Percentiles rank a stretch among this genome's conserved stretches.
These are phyloP conservation scores for Pelmatolapia mariae DNA, from an alignment of 2,113 vertebrate genomes.

Conservation along the genomic window DNA sequence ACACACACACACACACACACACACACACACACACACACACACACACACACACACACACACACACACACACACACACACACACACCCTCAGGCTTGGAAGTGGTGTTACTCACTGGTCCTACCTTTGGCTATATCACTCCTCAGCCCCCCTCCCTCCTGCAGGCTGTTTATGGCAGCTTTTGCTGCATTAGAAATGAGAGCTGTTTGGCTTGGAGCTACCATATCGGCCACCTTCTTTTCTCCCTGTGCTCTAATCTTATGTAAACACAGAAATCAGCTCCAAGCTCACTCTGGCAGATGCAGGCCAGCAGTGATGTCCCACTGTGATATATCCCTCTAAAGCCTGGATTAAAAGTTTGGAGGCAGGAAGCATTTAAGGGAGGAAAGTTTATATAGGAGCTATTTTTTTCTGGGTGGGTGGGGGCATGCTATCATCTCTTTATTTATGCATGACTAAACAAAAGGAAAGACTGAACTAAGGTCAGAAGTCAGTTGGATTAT, in stretches of 20 bases:
- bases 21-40: neutral
- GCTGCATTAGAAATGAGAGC: slow-evolving; percentile 50
- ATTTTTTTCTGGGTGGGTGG: neutral
- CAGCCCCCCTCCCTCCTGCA: slow-evolving; percentile 10
- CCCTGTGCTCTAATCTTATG: slow-evolving; percentile 59
- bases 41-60: neutral
- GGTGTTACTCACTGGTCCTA: slow-evolving; percentile 37
- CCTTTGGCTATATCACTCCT: slow-evolving; percentile 36
- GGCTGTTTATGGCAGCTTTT: slow-evolving; percentile 54
- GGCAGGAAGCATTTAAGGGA: slow-evolving; percentile 16
- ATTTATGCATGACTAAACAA: slow-evolving; percentile 9
- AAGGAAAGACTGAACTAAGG: neutral
- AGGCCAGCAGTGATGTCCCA: slow-evolving; percentile 53
- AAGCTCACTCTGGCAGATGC: slow-evolving; percentile 51
- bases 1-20: neutral
- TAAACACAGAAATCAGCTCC: slow-evolving; percentile 65
- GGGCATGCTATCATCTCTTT: slow-evolving; percentile 3
- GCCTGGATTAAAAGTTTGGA: slow-evolving; percentile 59
- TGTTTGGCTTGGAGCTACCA: slow-evolving; percentile 40
- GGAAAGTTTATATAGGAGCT: slow-evolving; percentile 3
- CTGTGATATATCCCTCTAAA: slow-evolving; percentile 55
- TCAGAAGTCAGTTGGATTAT: neutral
- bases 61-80: neutral
- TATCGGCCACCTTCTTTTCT: slow-evolving; percentile 49
- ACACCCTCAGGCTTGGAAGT: slow-evolving; percentile 4